These are phyloP conservation scores for Icerya purchasi DNA, from an alignment of 2,888 invertebrate species.

Conservation along the genomic window DNA sequence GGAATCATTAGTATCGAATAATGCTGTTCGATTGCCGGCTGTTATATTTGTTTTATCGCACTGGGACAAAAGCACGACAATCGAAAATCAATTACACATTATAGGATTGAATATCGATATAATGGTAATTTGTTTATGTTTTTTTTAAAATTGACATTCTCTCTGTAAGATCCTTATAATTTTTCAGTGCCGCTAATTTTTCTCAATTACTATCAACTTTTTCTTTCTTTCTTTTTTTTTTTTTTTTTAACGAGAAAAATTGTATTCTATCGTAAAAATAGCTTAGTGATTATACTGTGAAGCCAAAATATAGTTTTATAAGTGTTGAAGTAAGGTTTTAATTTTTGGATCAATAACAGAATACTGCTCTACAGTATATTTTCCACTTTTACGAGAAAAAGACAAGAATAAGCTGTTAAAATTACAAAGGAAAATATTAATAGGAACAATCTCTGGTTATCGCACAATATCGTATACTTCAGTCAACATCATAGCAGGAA, in stretches of 20 bases:
- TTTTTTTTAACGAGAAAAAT: background rate
- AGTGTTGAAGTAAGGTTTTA: no score
- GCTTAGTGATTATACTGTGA: no score
- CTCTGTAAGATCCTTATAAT: background rate
- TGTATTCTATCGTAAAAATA: no score
- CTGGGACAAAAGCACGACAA: slow-evolving; percentile 51
- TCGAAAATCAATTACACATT: slow-evolving; percentile 61
- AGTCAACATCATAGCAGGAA: no score
- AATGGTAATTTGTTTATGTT: slow-evolving; percentile 34
- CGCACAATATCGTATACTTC: no score
- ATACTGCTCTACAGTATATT: no score
- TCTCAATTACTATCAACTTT: background rate
- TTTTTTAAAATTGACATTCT: background rate
- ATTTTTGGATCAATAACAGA: no score
- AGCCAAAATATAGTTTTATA: no score
- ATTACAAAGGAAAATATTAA: no score
- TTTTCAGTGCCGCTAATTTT: background rate
- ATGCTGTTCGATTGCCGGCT: slow-evolving; percentile 57
- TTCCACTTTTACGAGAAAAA: no score
- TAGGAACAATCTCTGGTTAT: no score
- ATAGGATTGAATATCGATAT: slow-evolving; percentile 66
- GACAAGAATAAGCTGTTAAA: no score
- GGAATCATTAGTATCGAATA: slow-evolving; percentile 64
- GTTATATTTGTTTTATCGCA: slow-evolving; percentile 56
- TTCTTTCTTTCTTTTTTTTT: background rate